Percentiles rank a stretch among this genome's conserved stretches.
These are phyloP conservation scores for silkworm (Bombyx mori) DNA, from an alignment of 1,140 invertebrate genomes.

Conservation along the genomic window ASM3026992v2 NC_085108.1:7228001-7228500, in stretches of 20 bases:
- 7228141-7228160: not conserved
- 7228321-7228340: no score
- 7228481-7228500: not conserved
- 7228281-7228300: no score
- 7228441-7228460: constrained; percentile 7
- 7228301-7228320: no score
- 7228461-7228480: not conserved
- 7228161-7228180: no score
- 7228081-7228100: constrained; percentile 8
- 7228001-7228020: not conserved
- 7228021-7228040: constrained; percentile 6
- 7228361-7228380: no score
- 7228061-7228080: constrained; percentile 17
- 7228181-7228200: not conserved
- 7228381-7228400: no score
- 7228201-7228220: not conserved
- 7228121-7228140: constrained; percentile 3
- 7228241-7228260: no score
- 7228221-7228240: no score
- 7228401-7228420: constrained; percentile 2
- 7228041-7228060: constrained; percentile 14
- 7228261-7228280: no score
- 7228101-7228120: constrained; percentile 5
- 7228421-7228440: constrained; percentile 10
- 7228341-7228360: no score